phyloP scores from a whole-genome alignment of 2,113 vertebrate genomes.

The Camelus bactrianus region DNA sequence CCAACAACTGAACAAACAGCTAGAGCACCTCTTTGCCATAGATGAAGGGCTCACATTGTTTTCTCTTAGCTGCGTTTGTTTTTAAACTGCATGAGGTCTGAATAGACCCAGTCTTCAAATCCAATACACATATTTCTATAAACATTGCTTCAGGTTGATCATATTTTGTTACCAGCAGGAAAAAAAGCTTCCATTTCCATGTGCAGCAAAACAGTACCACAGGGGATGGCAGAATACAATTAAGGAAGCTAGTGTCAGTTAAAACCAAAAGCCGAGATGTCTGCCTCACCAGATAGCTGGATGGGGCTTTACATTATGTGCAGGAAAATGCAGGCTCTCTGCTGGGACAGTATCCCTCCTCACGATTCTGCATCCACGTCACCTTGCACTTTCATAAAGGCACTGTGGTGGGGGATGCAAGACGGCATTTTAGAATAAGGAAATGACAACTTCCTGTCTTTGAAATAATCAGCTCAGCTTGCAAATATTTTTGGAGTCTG shows the following conservation, averaged over 20 bases:
- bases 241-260: constrained; percentile 32
- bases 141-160: constrained; percentile 58
- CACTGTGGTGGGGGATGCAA: neutral
- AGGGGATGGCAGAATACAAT: neutral
- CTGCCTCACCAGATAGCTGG: neutral
- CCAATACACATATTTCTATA: constrained; percentile 68
- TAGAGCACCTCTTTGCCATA: neutral
- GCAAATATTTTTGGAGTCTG: constrained; percentile 59
- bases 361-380: neutral
- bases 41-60: constrained; percentile 37
- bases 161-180: constrained; percentile 69
- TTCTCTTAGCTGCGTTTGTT: constrained; percentile 66
- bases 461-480: constrained; percentile 66
- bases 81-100: constrained; percentile 66
- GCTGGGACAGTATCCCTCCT: neutral
- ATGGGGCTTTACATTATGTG: neutral
- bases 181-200: constrained; percentile 59
- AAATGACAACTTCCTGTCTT: constrained; percentile 38
- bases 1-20: neutral
- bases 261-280: constrained; percentile 36
- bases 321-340: neutral
- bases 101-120: constrained; percentile 63
- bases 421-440: constrained; percentile 1
- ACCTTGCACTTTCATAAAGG: neutral
- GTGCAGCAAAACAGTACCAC: neutral